These are phyloP conservation scores for Alethe diademata DNA, from an alignment of 2,113 vertebrate species.

Conservation along the genomic window DNA sequence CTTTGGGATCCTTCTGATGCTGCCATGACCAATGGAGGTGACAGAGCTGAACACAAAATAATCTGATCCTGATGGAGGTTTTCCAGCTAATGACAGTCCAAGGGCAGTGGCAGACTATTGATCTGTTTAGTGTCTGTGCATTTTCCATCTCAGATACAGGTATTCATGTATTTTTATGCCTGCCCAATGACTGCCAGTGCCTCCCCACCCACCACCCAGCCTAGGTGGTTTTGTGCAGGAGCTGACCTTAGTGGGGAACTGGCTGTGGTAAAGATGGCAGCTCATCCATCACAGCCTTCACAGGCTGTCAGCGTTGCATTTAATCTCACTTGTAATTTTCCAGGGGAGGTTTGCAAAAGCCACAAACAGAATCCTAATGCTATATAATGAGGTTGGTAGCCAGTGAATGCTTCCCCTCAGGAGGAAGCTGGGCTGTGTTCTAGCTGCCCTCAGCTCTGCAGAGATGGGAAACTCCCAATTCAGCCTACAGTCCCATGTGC, in stretches of 20 bases:
- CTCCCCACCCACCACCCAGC: neutral
- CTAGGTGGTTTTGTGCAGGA: neutral
- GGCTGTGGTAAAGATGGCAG: conserved; percentile 71
- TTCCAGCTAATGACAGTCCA: neutral
- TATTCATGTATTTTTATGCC: neutral
- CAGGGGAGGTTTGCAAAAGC: conserved; percentile 69
- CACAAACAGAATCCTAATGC: conserved; percentile 78
- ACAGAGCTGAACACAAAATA: neutral
- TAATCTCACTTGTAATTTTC: conserved; percentile 80
- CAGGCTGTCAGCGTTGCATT: conserved; percentile 62
- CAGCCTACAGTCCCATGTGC: neutral
- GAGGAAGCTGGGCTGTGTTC: neutral
- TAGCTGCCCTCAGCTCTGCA: neutral
- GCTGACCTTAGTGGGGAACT: conserved; percentile 64
- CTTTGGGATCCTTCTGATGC: neutral
- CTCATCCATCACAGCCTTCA: conserved; percentile 73
- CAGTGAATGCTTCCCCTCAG: conserved; percentile 27
- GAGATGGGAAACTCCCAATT: neutral
- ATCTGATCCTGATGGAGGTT: neutral
- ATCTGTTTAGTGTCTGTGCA: neutral
- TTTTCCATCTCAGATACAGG: neutral
- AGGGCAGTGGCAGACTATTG: neutral
- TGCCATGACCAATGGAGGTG: neutral
- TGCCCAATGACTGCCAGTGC: neutral
- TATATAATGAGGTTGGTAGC: conserved; percentile 21